phyloP scores from a whole-genome alignment of 2,888 invertebrate species.

The Cataglyphis albicans region DNA sequence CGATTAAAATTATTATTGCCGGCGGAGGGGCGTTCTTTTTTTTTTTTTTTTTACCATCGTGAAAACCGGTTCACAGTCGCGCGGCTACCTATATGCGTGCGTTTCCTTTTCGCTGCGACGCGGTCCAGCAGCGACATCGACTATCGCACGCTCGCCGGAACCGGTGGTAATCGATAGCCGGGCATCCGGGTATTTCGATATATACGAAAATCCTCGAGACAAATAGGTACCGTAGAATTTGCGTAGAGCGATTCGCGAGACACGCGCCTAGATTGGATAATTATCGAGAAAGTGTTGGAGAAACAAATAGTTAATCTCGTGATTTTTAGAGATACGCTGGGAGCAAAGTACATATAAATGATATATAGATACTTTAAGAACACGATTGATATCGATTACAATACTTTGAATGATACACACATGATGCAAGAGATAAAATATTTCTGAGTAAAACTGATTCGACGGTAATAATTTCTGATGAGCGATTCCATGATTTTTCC shows the following conservation, averaged over 20 bases:
- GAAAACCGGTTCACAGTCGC: conserved; percentile 72
- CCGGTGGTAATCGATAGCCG: conserved; percentile 40
- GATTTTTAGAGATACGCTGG: background rate
- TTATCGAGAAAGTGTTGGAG: background rate
- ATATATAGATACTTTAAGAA: conserved; percentile 10
- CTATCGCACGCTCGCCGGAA: conserved; percentile 33
- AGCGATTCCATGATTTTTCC: background rate
- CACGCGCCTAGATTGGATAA: background rate
- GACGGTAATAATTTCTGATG: conserved; percentile 1
- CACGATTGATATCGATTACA: conserved; percentile 24
- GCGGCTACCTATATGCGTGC: conserved; percentile 65
- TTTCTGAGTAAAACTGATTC: conserved; percentile 6
- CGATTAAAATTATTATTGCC: conserved; percentile 82
- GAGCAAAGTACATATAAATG: background rate
- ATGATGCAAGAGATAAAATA: background rate
- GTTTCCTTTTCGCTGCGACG: conserved; percentile 65
- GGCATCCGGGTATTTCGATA: background rate
- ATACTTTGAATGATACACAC: conserved; percentile 11
- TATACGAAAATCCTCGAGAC: background rate
- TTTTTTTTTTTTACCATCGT: conserved; percentile 67
- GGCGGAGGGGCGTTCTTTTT: conserved; percentile 71
- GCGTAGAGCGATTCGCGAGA: conserved; percentile 15
- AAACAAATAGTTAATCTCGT: background rate
- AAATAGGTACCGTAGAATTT: background rate
- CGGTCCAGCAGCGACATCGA: conserved; percentile 28